phyloP scores from a whole-genome alignment of 92 coral and sea anemone species.

The Siderastrea siderea region DNA sequence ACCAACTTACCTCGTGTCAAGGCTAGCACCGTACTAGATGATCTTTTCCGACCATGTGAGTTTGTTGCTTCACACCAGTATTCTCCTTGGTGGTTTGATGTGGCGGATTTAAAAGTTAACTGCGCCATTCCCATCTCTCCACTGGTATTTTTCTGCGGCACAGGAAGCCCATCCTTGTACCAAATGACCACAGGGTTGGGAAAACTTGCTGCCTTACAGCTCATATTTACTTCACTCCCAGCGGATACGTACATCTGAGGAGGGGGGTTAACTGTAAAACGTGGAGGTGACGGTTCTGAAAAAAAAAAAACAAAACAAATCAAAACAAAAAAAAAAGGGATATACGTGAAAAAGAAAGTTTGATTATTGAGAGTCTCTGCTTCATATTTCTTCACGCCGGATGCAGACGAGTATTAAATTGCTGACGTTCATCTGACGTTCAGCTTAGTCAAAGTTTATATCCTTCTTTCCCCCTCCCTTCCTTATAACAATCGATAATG shows the following conservation, averaged over 20 bases:
- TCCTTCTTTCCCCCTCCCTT: too few species aligned
- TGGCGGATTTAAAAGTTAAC: slow-evolving; percentile 20
- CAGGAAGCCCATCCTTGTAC: slow-evolving; percentile 18
- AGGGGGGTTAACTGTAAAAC: neutral
- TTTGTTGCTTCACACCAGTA: slow-evolving; percentile 68
- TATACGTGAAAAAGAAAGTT: too few species aligned
- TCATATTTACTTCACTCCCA: slow-evolving; percentile 3
- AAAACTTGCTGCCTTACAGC: slow-evolving; percentile 12
- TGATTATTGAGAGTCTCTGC: too few species aligned
- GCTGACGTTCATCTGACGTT: too few species aligned
- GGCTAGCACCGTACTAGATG: neutral
- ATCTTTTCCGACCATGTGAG: slow-evolving; percentile 23
- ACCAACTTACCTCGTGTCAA: neutral
- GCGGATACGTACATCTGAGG: neutral
- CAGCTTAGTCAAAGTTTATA: too few species aligned
- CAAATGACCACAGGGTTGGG: slow-evolving; percentile 25
- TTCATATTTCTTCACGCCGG: too few species aligned
- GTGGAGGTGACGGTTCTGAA: slow-evolving; percentile 25
- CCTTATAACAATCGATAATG: too few species aligned
- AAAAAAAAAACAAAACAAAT: neutral
- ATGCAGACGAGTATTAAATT: too few species aligned
- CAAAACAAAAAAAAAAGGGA: neutral
- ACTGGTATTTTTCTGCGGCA: neutral
- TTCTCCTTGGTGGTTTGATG: slow-evolving; percentile 28
- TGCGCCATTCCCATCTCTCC: neutral